A percentile compares a stretch with the other conserved stretches of the same genome.
These are phyloP conservation scores for Zelostemma sp. DNA, from an alignment of 1,140 invertebrate species.

Conservation along the genomic window DNA sequence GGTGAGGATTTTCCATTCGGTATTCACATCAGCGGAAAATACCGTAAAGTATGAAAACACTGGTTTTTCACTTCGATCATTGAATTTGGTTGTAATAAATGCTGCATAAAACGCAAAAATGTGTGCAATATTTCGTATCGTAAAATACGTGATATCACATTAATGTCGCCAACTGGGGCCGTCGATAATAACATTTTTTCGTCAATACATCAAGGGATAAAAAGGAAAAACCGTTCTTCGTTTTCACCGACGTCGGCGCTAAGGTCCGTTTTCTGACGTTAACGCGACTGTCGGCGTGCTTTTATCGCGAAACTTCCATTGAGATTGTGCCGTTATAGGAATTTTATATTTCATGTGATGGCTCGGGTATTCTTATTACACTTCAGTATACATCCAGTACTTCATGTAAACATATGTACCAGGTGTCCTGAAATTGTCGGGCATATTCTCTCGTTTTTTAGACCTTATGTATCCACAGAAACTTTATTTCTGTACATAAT, in stretches of 20 bases:
- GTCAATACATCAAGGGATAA: constrained; percentile 23
- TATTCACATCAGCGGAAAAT: too few species aligned
- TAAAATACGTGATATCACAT: constrained; percentile 21
- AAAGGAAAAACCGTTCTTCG: constrained; percentile 24
- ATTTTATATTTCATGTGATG: constrained; percentile 44
- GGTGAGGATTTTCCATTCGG: too few species aligned
- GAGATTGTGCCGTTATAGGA: constrained; percentile 46
- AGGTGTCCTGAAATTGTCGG: background rate
- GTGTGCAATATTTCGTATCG: constrained; percentile 31
- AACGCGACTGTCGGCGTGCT: constrained; percentile 45
- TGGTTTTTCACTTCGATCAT: too few species aligned
- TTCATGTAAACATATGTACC: constrained; percentile 17
- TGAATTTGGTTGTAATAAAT: too few species aligned
- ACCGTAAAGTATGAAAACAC: too few species aligned
- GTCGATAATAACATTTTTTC: constrained; percentile 33
- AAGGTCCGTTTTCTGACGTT: constrained; percentile 46
- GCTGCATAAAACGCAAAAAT: background rate
- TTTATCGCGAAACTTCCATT: constrained; percentile 47
- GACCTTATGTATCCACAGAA: too few species aligned
- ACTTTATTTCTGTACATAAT: background rate
- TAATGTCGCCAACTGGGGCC: constrained; percentile 17
- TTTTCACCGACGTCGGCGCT: constrained; percentile 29
- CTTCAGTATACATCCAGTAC: constrained; percentile 14
- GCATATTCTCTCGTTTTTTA: background rate
- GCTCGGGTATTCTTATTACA: constrained; percentile 36